Evolutionary conservation across 2,113 vertebrate genomes (phyloP), one percentile per base, ranked within the genome.

Genomic region (Sciurus niger): DNA sequence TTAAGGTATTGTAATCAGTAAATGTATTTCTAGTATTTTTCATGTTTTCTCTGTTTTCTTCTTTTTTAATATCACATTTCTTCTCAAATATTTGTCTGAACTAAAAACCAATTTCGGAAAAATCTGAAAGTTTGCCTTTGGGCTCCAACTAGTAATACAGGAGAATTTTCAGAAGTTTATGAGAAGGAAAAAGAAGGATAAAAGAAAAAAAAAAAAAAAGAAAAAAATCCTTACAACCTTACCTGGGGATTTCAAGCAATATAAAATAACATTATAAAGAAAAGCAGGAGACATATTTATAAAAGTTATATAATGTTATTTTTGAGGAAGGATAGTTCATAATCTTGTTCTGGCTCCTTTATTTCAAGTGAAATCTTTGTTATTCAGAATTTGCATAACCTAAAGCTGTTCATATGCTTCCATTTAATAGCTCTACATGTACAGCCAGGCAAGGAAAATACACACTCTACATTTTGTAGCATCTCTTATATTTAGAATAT

Each of bases 101-200:
- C 70, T 83, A 94, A 91, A 97, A 97, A 65, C 10, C 53, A 96
- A 95, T 94, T 96, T 97, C 91, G 70, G 34, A 94, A 96, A 98
- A 97, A 90, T 78, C 83, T 95, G 63, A 90, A 95, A 84, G 25
- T 96, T 94, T 96, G 94, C 92, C 96, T 97, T 90, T 97, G 89
- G 93, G 91, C 94, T 89, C 48, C 8, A 46, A 88, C 65, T 63
- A 65, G 88, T 68, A 96, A 95, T 72, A 94, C 32, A 80, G 34
- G 8, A 93, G 60, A 90, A 73, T 95, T 90, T 90, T 96, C 77
- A 95, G 84, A 94, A 95, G 77, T 90, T 95, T 93, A 92, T 96
- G 60, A 90, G 70, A 96, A 43, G 68, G 37, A 82, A 84, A 97
- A 86, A 95, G 6, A 72, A 9, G 3, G 20, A 5, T 22, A 80